phyloP scores from a whole-genome alignment of 2,888 invertebrate species.

The Sabellastarte sp. region DNA sequence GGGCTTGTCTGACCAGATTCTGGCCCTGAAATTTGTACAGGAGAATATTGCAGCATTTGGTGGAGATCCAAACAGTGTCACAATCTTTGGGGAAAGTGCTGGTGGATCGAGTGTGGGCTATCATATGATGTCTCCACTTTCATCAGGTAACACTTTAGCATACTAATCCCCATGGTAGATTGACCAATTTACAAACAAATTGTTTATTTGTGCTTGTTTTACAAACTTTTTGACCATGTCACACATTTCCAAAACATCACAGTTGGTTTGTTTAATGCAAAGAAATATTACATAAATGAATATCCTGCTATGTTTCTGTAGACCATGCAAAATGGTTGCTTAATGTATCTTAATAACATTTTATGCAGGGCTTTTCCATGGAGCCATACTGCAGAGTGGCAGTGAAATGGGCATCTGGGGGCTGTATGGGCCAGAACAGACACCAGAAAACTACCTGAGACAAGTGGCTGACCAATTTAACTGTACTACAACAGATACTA shows the following conservation, averaged over 20 bases:
- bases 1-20: neutral
- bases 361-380: neutral
- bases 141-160: too few species aligned
- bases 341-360: too few species aligned
- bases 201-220: too few species aligned
- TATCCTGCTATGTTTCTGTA: too few species aligned
- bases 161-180: too few species aligned
- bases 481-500: neutral
- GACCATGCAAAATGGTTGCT: too few species aligned
- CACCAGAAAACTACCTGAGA: neutral
- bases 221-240: too few species aligned
- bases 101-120: neutral
- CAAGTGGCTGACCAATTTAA: conserved; percentile 1
- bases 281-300: too few species aligned
- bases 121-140: neutral
- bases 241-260: too few species aligned
- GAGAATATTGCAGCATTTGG: conserved; percentile 4
- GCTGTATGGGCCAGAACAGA: neutral
- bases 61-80: conserved; percentile 2
- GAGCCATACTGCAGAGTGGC: neutral
- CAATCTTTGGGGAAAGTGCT: conserved; percentile 1
- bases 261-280: too few species aligned
- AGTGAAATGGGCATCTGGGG: neutral
- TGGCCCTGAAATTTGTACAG: neutral
- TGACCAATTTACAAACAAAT: too few species aligned